Conservation (phyloP, 1,140 invertebrate genomes). For the Caerostris extrusa region DNA sequence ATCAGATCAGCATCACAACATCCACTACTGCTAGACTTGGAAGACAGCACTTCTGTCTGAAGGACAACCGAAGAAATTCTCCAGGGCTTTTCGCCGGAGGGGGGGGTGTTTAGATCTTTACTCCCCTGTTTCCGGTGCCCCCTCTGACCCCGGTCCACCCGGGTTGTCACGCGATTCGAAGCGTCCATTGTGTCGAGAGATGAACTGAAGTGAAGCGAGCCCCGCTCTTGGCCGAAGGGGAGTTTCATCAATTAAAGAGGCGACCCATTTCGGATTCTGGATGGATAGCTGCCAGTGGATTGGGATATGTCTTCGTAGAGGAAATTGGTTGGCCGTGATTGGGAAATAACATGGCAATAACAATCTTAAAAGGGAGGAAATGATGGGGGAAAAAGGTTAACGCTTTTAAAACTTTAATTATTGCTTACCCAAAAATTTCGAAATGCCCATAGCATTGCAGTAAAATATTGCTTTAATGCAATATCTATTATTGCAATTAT, state of each 20-base stretch:
- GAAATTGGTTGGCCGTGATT: not conserved
- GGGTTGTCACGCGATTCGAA: conserved; percentile 67
- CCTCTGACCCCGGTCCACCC: conserved; percentile 74
- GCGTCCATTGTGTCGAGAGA: conserved; percentile 42
- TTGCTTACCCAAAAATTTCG: too few species aligned
- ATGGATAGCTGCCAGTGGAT: not conserved
- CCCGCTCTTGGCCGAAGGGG: not conserved
- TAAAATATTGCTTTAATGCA: too few species aligned
- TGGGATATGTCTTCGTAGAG: not conserved
- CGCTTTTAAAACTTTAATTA: too few species aligned
- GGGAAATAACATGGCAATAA: not conserved
- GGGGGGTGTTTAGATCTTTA: conserved; percentile 54
- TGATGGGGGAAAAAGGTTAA: not conserved
- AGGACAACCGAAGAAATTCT: not conserved
- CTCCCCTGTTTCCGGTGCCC: conserved; percentile 72
- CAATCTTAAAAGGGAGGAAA: too few species aligned
- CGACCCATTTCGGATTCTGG: conserved; percentile 48
- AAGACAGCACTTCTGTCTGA: not conserved
- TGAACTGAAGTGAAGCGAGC: conserved; percentile 59
- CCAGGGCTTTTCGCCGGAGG: not conserved
- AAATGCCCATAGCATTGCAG: too few species aligned
- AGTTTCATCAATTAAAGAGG: conserved; percentile 62
- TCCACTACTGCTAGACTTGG: not conserved
- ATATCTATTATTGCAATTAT: too few species aligned
- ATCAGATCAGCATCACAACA: not conserved